phyloP scores from a whole-genome alignment of 2,888 invertebrate species.

The Geophilus truncorum region DNA sequence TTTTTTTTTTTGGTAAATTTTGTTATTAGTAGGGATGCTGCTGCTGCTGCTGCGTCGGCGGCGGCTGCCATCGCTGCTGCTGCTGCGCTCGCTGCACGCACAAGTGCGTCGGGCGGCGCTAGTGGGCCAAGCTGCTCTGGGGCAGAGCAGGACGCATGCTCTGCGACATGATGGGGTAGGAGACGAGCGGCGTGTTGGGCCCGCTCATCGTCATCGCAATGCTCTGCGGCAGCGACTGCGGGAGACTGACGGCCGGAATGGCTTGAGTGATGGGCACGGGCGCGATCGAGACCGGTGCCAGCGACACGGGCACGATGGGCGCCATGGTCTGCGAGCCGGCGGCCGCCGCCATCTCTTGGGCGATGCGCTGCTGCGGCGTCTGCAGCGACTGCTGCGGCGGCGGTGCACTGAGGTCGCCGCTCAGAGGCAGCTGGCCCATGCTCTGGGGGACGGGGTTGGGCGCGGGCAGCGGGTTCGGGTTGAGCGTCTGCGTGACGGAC shows the following conservation, averaged over 20 bases:
- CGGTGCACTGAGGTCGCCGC: slow-evolving; percentile 44
- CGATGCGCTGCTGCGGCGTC: not conserved
- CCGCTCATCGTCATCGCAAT: slow-evolving; percentile 46
- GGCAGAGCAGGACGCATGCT: slow-evolving; percentile 39
- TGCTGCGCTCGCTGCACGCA: slow-evolving; percentile 25
- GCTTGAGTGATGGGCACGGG: slow-evolving; percentile 39
- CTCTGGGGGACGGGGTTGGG: slow-evolving; percentile 40
- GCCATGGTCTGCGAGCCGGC: slow-evolving; percentile 25
- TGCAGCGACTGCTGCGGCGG: slow-evolving; percentile 41
- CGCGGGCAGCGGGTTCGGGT: slow-evolving; percentile 50
- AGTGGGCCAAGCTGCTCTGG: slow-evolving; percentile 36
- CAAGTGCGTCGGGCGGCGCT: not conserved
- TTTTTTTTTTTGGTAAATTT: not conserved
- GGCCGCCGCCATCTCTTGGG: not conserved
- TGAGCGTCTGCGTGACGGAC: slow-evolving; percentile 54
- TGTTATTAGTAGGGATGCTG: not conserved
- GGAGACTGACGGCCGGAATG: slow-evolving; percentile 39
- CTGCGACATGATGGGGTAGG: slow-evolving; percentile 64
- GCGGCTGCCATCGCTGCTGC: not conserved
- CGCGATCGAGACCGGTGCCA: slow-evolving; percentile 43
- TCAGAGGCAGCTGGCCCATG: slow-evolving; percentile 45
- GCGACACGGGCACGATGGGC: slow-evolving; percentile 52
- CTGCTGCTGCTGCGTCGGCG: not conserved
- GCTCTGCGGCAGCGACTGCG: slow-evolving; percentile 37
- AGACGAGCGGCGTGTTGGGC: slow-evolving; percentile 59